Conservation (phyloP, 64 coral and sea anemone genomes). For the Stichodactyla mertensii region DNA sequence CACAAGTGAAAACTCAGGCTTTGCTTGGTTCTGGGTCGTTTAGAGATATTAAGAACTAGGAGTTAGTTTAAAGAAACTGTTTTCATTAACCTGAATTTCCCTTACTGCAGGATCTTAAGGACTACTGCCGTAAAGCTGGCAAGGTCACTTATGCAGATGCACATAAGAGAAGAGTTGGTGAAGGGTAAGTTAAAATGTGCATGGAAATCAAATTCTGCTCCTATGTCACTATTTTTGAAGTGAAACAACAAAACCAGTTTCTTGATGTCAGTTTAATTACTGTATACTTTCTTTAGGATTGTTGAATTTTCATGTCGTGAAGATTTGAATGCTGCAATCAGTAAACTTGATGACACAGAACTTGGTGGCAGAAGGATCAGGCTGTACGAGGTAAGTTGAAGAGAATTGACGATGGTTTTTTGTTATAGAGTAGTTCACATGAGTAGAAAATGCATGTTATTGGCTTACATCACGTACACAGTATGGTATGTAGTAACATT, state of each 20-base stretch:
- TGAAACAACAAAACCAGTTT: no score
- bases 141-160: constrained; percentile 88
- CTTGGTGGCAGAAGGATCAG: constrained; percentile 76
- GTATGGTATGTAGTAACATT: no score
- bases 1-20: no score
- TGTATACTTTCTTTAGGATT: constrained; percentile 16
- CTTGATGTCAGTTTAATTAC: no score
- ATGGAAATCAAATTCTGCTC: no score
- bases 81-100: background rate
- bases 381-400: constrained; percentile 54
- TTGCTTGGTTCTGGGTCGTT: no score
- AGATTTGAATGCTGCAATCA: constrained; percentile 63
- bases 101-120: constrained; percentile 68
- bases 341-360: constrained; percentile 78
- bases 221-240: no score
- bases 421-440: background rate
- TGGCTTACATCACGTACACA: no score
- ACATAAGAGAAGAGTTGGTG: constrained; percentile 83
- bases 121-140: constrained; percentile 73
- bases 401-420: background rate
- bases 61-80: no score
- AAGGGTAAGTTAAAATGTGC: constrained; percentile 50
- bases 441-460: no score
- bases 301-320: constrained; percentile 65
- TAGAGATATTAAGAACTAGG: no score